phyloP scores from a whole-genome alignment of 2,888 invertebrate genomes.

The Chrysopilus asiliformis region DNA sequence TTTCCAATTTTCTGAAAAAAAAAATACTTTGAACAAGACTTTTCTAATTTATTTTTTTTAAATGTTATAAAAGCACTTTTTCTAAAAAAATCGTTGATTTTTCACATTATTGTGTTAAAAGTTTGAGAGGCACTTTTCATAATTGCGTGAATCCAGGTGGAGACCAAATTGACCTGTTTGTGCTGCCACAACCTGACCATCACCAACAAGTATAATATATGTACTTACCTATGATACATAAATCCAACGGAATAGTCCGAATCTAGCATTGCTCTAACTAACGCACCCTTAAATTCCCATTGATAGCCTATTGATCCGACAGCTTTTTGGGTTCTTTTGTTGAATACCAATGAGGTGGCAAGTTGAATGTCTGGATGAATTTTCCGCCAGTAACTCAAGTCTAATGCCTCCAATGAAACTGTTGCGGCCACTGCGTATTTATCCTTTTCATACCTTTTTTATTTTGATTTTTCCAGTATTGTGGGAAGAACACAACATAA shows the following conservation, averaged over 20 bases:
- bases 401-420: slow-evolving; percentile 27
- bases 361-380: slow-evolving; percentile 29
- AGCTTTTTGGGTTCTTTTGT: slow-evolving; percentile 22
- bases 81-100: not conserved
- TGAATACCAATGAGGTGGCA: slow-evolving; percentile 23
- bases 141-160: not conserved
- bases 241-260: slow-evolving; percentile 33
- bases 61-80: not conserved
- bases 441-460: slow-evolving; percentile 27
- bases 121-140: not conserved
- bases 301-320: slow-evolving; percentile 32
- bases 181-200: not conserved
- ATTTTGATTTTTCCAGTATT: no score
- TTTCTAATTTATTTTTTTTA: not conserved
- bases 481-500: no score
- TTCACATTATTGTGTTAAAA: not conserved
- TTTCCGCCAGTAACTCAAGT: slow-evolving; percentile 34
- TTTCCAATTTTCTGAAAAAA: slow-evolving; percentile 24
- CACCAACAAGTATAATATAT: not conserved
- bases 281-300: slow-evolving; percentile 27
- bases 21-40: no score
- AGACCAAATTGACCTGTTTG: not conserved
- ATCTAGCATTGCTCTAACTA: slow-evolving; percentile 29
- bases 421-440: slow-evolving; percentile 27
- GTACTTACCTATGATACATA: slow-evolving; percentile 27